Conservation (phyloP, 2,797 vertebrate species). For the Chelon auratus region DNA sequence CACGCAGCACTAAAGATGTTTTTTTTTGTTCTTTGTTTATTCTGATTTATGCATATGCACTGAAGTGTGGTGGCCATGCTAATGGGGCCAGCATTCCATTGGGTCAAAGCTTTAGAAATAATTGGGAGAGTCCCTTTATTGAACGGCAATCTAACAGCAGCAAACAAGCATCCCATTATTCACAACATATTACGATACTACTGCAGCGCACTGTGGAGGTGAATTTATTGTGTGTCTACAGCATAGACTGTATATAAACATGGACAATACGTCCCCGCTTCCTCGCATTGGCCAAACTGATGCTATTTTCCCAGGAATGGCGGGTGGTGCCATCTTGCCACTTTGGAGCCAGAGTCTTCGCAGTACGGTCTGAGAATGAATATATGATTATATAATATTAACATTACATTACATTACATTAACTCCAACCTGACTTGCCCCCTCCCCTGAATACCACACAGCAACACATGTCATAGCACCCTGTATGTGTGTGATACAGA, state of each 20-base stretch:
- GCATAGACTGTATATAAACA: background rate
- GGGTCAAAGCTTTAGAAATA: conserved; percentile 2
- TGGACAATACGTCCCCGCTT: no score
- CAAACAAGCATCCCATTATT: conserved; percentile 3
- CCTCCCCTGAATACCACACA: no score
- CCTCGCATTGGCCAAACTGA: no score
- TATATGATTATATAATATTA: background rate
- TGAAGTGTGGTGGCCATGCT: conserved; percentile 25
- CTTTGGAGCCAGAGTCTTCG: no score
- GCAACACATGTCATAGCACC: no score
- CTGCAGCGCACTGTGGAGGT: background rate
- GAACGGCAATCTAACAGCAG: conserved; percentile 9
- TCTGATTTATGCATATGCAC: conserved; percentile 16
- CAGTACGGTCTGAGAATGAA: no score
- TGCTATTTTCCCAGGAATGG: no score
- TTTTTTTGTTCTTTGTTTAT: conserved; percentile 10
- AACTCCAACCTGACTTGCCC: background rate
- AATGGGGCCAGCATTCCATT: conserved; percentile 11
- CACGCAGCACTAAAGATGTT: conserved; percentile 1
- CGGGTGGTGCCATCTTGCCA: no score
- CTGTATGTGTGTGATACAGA: no score
- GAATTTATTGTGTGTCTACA: background rate
- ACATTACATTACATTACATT: conserved; percentile 13
- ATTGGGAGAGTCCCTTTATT: conserved; percentile 28
- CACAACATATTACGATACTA: background rate